These are phyloP conservation scores for Drosophila trapezifrons DNA, from an alignment of 1,140 invertebrate genomes.

Conservation along the genomic window DNA sequence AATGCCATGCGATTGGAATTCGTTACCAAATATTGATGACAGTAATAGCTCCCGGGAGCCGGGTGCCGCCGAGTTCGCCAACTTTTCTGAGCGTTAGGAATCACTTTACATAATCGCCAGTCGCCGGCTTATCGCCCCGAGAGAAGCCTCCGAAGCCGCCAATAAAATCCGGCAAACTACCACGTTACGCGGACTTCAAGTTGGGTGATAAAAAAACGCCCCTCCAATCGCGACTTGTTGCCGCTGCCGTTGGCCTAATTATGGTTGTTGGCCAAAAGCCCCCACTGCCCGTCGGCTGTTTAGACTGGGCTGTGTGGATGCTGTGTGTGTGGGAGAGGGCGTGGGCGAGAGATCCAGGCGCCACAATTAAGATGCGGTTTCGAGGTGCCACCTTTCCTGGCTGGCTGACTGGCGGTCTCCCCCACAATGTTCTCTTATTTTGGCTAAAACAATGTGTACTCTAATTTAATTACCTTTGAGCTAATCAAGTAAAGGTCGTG, in stretches of 20 bases:
- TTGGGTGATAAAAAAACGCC: conserved; percentile 18
- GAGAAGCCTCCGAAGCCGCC: conserved; percentile 41
- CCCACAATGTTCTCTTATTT: not conserved
- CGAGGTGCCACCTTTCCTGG: conserved; percentile 9
- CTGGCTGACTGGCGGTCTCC: conserved; percentile 1
- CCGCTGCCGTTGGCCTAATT: conserved; percentile 25
- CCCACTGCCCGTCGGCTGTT: conserved; percentile 15
- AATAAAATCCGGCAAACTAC: conserved; percentile 53
- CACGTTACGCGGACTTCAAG: conserved; percentile 62
- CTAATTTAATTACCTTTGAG: not conserved
- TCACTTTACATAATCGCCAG: conserved; percentile 43
- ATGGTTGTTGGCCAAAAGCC: conserved; percentile 22
- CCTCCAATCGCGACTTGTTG: conserved; percentile 26
- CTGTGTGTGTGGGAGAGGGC: conserved; percentile 45
- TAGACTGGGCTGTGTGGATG: conserved; percentile 6
- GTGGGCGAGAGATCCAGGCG: conserved; percentile 41
- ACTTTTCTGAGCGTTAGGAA: conserved; percentile 53
- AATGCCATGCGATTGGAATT: conserved; percentile 65
- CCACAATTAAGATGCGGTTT: conserved; percentile 63
- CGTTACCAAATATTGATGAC: conserved; percentile 78
- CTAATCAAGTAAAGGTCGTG: not conserved
- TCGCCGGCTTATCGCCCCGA: not conserved
- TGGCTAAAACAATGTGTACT: conserved; percentile 5
- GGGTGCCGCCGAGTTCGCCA: conserved; percentile 14
- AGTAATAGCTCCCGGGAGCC: conserved; percentile 39